phyloP scores from a whole-genome alignment of 2,797 vertebrate species.

The Sarcophilus harrisii region DNA sequence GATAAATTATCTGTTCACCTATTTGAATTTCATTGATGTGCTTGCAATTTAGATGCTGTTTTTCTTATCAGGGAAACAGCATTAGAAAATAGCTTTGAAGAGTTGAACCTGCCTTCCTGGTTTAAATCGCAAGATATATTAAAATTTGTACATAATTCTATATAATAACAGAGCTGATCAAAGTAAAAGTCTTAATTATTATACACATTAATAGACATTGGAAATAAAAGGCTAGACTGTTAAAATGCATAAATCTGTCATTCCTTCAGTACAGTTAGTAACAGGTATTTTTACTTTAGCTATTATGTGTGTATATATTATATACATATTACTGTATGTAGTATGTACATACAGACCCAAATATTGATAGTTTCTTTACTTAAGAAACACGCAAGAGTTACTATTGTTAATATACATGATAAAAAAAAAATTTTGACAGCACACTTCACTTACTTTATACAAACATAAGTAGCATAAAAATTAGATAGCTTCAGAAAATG shows the following conservation, averaged over 20 bases:
- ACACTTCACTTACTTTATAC: constrained; percentile 21
- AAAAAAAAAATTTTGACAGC: background rate
- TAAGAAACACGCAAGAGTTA: background rate
- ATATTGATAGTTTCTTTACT: constrained; percentile 25
- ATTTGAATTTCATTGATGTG: constrained; percentile 45
- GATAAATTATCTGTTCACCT: background rate
- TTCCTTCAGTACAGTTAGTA: constrained; percentile 22
- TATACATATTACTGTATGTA: constrained; percentile 13
- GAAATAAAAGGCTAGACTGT: constrained; percentile 38
- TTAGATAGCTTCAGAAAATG: constrained; percentile 38
- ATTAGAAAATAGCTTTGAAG: constrained; percentile 40
- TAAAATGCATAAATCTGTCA: constrained; percentile 39
- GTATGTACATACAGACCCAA: constrained; percentile 14
- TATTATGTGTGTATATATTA: background rate
- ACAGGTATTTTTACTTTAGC: constrained; percentile 41
- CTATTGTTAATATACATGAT: background rate
- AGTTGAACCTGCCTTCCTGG: constrained; percentile 15
- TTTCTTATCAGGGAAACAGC: constrained; percentile 40
- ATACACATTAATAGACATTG: constrained; percentile 43
- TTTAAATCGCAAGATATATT: constrained; percentile 34
- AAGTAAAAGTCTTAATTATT: background rate
- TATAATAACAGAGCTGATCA: constrained; percentile 40
- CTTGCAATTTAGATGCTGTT: constrained; percentile 30
- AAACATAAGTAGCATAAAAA: constrained; percentile 34
- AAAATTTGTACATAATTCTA: constrained; percentile 55